Conservation (phyloP, 2,113 vertebrate species). For the Macquaria ambigua region DNA sequence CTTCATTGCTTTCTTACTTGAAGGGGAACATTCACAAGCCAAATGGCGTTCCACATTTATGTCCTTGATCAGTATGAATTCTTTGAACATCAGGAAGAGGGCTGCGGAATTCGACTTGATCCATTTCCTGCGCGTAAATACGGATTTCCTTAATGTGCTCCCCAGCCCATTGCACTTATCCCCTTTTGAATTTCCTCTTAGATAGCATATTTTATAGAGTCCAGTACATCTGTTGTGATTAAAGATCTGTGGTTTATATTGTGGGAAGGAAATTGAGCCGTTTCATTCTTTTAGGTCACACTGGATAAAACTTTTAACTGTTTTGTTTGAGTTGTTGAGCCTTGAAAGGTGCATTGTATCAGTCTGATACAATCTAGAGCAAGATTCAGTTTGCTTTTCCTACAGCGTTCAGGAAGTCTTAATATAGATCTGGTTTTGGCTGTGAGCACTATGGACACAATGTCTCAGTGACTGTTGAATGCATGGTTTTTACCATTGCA, state of each 20-base stretch:
- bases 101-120: slow-evolving; percentile 66
- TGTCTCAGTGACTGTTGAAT: slow-evolving; percentile 45
- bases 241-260: not conserved
- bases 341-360: slow-evolving; percentile 69
- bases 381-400: slow-evolving; percentile 68
- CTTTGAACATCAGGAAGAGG: slow-evolving; percentile 73
- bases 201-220: slow-evolving; percentile 39
- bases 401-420: slow-evolving; percentile 69
- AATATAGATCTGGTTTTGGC: slow-evolving; percentile 59
- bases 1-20: slow-evolving; percentile 1
- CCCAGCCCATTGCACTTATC: slow-evolving; percentile 76
- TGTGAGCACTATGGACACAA: slow-evolving; percentile 21
- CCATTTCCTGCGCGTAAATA: slow-evolving; percentile 89
- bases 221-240: not conserved
- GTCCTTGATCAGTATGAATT: slow-evolving; percentile 64
- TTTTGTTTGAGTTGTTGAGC: slow-evolving; percentile 2
- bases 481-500: slow-evolving; percentile 22
- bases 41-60: slow-evolving; percentile 29
- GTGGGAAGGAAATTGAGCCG: slow-evolving; percentile 22
- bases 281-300: not conserved
- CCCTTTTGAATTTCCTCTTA: slow-evolving; percentile 52
- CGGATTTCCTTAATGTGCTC: slow-evolving; percentile 91
- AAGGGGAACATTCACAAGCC: slow-evolving; percentile 31
- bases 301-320: not conserved
- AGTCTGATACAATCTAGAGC: slow-evolving; percentile 33